Evolutionary conservation across 1,140 invertebrate species (phyloP).

Genomic region (Scylla paramamosain): DNA sequence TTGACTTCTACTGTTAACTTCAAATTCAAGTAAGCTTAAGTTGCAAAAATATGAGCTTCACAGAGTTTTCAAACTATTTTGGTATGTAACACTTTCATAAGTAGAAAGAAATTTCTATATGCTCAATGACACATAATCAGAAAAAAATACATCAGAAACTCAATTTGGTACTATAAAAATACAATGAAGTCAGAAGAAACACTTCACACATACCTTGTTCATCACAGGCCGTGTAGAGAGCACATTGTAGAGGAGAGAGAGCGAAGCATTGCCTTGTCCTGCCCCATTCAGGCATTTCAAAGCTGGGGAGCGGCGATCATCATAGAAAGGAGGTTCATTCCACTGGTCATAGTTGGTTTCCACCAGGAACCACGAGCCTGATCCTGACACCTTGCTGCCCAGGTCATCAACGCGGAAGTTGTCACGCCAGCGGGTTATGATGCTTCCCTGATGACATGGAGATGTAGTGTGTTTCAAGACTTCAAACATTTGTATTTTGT

Average conservation of each 20-base stretch:
- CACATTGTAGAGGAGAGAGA: constrained; percentile 81
- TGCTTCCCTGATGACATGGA: constrained; percentile 78
- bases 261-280: constrained; percentile 78
- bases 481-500: not conserved
- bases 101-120: too few species aligned
- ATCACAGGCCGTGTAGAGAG: constrained; percentile 83
- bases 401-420: constrained; percentile 78
- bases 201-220: constrained; percentile 81
- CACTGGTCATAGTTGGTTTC: constrained; percentile 85
- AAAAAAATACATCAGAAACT: not conserved
- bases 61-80: too few species aligned
- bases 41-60: too few species aligned
- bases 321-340: constrained; percentile 82
- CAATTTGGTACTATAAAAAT: not conserved
- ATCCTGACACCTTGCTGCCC: constrained; percentile 56
- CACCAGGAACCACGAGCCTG: constrained; percentile 81
- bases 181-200: not conserved
- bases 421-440: constrained; percentile 80
- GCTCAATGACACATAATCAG: not conserved
- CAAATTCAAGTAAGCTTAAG: too few species aligned
- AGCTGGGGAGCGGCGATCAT: constrained; percentile 82
- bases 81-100: too few species aligned
- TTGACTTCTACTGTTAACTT: too few species aligned
- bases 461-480: not conserved
- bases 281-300: constrained; percentile 81